These are phyloP conservation scores for Thera obeliscata DNA, from an alignment of 2,888 invertebrate species.

Conservation along the genomic window DNA sequence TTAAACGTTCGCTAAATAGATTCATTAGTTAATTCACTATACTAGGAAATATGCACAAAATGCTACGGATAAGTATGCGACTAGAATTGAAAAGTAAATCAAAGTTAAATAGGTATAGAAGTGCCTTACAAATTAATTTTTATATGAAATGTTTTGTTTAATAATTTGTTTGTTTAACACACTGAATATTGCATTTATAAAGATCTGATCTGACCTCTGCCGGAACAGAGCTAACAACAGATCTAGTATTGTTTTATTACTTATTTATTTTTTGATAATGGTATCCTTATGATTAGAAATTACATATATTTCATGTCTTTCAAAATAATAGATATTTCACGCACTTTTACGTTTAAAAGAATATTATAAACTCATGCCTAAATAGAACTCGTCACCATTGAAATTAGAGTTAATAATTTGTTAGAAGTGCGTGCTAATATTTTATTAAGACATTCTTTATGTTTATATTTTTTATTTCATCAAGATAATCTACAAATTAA, in stretches of 20 bases:
- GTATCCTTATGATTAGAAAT: slow-evolving; percentile 34
- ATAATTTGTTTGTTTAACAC: slow-evolving; percentile 62
- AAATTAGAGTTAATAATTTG: background rate
- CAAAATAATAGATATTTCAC: slow-evolving; percentile 33
- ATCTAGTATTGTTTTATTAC: slow-evolving; percentile 50
- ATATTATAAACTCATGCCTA: background rate
- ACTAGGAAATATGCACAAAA: slow-evolving; percentile 59
- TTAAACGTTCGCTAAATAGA: slow-evolving; percentile 38
- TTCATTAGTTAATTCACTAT: slow-evolving; percentile 53
- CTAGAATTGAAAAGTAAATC: slow-evolving; percentile 58
- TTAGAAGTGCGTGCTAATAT: slow-evolving; percentile 5
- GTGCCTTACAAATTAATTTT: slow-evolving; percentile 83
- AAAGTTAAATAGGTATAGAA: slow-evolving; percentile 74
- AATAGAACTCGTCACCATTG: background rate
- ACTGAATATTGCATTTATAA: slow-evolving; percentile 79
- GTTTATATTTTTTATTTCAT: slow-evolving; percentile 28
- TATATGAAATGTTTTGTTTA: slow-evolving; percentile 62
- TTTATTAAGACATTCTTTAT: background rate
- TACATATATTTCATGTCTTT: slow-evolving; percentile 14
- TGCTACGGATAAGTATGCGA: slow-evolving; percentile 44
- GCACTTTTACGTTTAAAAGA: background rate
- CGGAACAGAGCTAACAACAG: slow-evolving; percentile 56
- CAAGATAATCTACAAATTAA: slow-evolving; percentile 38
- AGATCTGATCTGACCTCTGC: slow-evolving; percentile 61
- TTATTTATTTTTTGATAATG: slow-evolving; percentile 52